Evolutionary conservation across 1,140 invertebrate species (phyloP), one percentile per base, ranked within the genome.

Genomic region (Diabrotica virgifera): DNA sequence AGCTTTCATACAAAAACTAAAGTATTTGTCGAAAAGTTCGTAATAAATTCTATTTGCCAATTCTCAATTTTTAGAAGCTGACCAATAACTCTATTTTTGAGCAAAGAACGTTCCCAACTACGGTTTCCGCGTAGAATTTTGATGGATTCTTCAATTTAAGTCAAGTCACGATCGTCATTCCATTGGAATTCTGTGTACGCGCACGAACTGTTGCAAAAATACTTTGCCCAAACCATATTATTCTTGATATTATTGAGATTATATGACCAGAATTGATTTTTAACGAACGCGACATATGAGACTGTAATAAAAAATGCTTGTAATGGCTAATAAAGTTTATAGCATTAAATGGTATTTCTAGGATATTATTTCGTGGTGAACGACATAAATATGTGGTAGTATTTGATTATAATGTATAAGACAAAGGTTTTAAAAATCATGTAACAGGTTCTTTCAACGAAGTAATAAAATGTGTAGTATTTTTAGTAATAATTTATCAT

Each of bases 241-340:
- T 60, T 60, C 24, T 36, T 52, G 46, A 60, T 60, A 60, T 60
- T 52, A 60, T 60, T 60, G 59, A 60, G 40, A 60, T 60, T 52
- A 60, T 50, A 60, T 13, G 59, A 35, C 8, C 50, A 35, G 40
- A 60, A 60, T 60, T 51, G 59, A 52, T 60, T 51, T 60, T 52
- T 60, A 50, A 60, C 24, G 40, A 37, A 36, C n/a, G 10, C n/a
- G 8, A 35, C 55, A 57, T 36, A 9, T 57, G 55, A 36, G 24
- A 35, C 35, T 7, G n/a, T 6, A n/a, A n/a, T 57, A 37, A 57
- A 57, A 40, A 36, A 36, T 57, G 24, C 5, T n/a, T 6, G 11
- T 55, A 10, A 46, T 46, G 5, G n/a, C 8, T 46, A 46, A 46
- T 46, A 46, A 46, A 46, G 8, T 10, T 46, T 46, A n/a, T 46